A percentile compares a stretch with the other conserved stretches of the same genome.
phyloP scores from a whole-genome alignment of 2,888 invertebrate species.

The Phragmatobia fuliginosa region DNA sequence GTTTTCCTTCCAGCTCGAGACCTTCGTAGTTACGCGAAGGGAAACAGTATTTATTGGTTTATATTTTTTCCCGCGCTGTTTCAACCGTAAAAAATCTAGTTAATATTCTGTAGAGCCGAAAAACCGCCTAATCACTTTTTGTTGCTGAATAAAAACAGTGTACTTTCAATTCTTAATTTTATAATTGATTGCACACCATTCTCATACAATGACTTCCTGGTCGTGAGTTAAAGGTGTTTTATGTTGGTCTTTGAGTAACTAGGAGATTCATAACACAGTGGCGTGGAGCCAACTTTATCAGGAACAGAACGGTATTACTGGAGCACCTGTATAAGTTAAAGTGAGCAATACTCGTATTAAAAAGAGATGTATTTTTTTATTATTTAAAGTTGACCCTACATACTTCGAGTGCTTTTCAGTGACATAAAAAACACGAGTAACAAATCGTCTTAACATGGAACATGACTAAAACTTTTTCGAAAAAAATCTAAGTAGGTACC shows the following conservation, averaged over 20 bases:
- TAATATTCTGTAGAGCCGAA: slow-evolving; percentile 29
- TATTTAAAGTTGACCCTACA: too few species aligned
- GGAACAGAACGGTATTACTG: neutral
- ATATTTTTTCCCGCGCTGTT: slow-evolving; percentile 34
- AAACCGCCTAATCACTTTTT: slow-evolving; percentile 35
- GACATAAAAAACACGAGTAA: neutral
- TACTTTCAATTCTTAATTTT: slow-evolving; percentile 36
- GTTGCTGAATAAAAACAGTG: slow-evolving; percentile 25
- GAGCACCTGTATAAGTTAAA: too few species aligned
- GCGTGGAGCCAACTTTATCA: neutral
- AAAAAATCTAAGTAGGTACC: too few species aligned
- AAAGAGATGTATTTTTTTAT: neutral
- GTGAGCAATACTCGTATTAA: neutral
- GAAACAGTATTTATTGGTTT: slow-evolving; percentile 26
- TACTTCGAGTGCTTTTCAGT: neutral
- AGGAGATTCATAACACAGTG: neutral
- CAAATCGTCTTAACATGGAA: neutral
- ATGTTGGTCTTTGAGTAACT: neutral
- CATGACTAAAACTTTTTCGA: too few species aligned
- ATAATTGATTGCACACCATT: slow-evolving; percentile 39
- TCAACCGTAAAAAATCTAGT: slow-evolving; percentile 26
- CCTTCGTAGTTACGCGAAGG: slow-evolving; percentile 34
- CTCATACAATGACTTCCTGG: slow-evolving; percentile 16
- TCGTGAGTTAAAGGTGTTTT: slow-evolving; percentile 1
- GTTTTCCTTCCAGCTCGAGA: slow-evolving; percentile 19